Evolutionary conservation across 2,888 invertebrate species (phyloP).

Genomic region (Cloeon dipterum): DNA sequence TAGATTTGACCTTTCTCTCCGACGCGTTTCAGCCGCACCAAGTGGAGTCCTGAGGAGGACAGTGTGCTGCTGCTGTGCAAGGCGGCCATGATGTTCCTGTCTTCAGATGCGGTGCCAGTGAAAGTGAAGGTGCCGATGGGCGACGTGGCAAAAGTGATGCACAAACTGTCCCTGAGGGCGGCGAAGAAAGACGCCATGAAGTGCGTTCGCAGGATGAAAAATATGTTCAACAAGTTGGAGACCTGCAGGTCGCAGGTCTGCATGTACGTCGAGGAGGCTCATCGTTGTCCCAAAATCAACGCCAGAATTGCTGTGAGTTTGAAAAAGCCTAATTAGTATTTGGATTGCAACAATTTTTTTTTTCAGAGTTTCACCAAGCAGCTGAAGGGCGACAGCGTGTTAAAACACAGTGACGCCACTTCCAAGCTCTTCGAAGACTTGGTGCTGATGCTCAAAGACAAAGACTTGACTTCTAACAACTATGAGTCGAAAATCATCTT

Average conservation of each 20-base stretch:
- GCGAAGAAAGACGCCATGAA: constrained; percentile 1
- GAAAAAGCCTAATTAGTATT: no score
- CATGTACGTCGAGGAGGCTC: no score
- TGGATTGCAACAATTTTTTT: no score
- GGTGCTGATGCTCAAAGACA: neutral
- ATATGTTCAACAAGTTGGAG: no score
- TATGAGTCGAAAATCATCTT: neutral
- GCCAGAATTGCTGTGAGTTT: no score
- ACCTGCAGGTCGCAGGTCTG: no score
- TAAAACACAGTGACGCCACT: no score
- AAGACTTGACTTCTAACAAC: neutral
- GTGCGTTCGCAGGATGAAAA: constrained; percentile 1
- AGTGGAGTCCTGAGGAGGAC: constrained; percentile 47
- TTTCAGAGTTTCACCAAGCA: no score
- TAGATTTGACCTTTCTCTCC: no score
- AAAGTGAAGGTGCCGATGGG: neutral
- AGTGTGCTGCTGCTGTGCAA: constrained; percentile 38
- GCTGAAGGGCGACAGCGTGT: no score
- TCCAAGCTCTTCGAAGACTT: constrained; percentile 1
- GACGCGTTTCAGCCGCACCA: no score
- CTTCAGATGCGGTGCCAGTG: constrained; percentile 8
- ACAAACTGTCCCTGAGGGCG: neutral
- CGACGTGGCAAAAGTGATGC: neutral
- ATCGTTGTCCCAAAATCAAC: no score
- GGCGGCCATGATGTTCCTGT: constrained; percentile 31